Evolutionary conservation across 1,140 invertebrate species (phyloP).

Genomic region (Mya arenaria): DNA sequence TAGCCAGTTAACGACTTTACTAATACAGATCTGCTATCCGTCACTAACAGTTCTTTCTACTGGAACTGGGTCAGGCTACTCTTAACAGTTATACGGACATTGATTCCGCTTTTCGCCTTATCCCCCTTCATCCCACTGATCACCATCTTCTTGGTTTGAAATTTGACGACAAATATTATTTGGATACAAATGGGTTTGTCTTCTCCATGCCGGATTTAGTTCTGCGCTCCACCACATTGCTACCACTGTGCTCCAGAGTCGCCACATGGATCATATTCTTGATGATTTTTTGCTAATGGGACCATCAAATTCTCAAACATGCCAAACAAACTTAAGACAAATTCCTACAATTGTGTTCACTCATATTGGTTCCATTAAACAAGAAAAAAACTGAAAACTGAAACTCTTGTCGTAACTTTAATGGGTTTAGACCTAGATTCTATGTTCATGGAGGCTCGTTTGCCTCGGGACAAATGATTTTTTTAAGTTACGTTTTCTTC

Average conservation of each 20-base stretch:
- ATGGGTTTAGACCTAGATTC: conserved; percentile 46
- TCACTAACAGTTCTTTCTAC: conserved; percentile 10
- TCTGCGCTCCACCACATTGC: conserved; percentile 26
- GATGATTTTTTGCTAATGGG: conserved; percentile 46
- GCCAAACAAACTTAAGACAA: conserved; percentile 3
- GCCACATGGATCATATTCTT: conserved; percentile 19
- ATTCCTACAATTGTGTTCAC: conserved; percentile 22
- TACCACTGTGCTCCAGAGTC: neutral
- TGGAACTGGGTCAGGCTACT: neutral
- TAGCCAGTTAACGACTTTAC: conserved; percentile 33
- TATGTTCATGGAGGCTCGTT: neutral
- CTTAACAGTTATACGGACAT: conserved; percentile 6
- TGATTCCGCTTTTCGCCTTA: conserved; percentile 24
- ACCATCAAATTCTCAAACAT: conserved; percentile 2
- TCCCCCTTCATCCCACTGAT: conserved; percentile 41
- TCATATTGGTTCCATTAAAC: conserved; percentile 24
- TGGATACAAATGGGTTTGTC: conserved; percentile 32
- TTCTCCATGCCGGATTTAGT: conserved; percentile 12
- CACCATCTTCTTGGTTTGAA: conserved; percentile 16
- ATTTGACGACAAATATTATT: conserved; percentile 10
- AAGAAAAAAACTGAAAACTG: conserved; percentile 7
- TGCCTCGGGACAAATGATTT: conserved; percentile 40
- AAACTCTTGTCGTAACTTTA: conserved; percentile 4
- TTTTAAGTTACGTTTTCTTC: neutral
- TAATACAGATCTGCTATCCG: neutral